Evolutionary conservation across 1,140 invertebrate species (phyloP).

Genomic region (Drosophila varians): DNA sequence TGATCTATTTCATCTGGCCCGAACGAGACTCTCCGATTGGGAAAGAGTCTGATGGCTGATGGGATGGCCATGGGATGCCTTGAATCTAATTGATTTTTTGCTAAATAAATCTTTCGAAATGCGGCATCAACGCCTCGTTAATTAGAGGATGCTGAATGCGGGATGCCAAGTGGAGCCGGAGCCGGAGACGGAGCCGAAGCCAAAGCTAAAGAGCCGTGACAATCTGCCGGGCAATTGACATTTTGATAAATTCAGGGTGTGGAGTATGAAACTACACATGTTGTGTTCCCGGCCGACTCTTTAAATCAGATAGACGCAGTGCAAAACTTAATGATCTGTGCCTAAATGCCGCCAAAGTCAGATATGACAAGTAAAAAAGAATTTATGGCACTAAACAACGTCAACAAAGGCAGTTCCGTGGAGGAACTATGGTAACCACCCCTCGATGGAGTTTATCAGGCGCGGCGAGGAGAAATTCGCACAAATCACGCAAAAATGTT

Average conservation of each 20-base stretch:
- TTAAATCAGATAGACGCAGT: slow-evolving; percentile 72
- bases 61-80: background rate
- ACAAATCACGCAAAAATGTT: slow-evolving; percentile 78
- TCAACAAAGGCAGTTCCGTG: slow-evolving; percentile 36
- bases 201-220: slow-evolving; percentile 58
- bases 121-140: slow-evolving; percentile 67
- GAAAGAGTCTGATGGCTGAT: slow-evolving; percentile 12
- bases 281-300: slow-evolving; percentile 37
- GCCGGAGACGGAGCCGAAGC: too few relatives aligned
- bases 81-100: slow-evolving; percentile 33
- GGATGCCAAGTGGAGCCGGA: slow-evolving; percentile 29
- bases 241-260: slow-evolving; percentile 49
- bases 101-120: slow-evolving; percentile 24
- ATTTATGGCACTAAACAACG: slow-evolving; percentile 75
- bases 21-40: slow-evolving; percentile 6
- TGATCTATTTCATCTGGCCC: slow-evolving; percentile 35
- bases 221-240: slow-evolving; percentile 58
- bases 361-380: slow-evolving; percentile 78
- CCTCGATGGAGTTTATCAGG: slow-evolving; percentile 55
- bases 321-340: slow-evolving; percentile 77
- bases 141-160: slow-evolving; percentile 55
- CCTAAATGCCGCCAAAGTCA: slow-evolving; percentile 52
- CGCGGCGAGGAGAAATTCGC: slow-evolving; percentile 63
- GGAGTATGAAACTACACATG: slow-evolving; percentile 46
- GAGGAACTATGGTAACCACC: slow-evolving; percentile 52